Evolutionary conservation across 2,888 invertebrate genomes (phyloP), one percentile per base, ranked within the genome.

Genomic region (Tridacna crocea): DNA sequence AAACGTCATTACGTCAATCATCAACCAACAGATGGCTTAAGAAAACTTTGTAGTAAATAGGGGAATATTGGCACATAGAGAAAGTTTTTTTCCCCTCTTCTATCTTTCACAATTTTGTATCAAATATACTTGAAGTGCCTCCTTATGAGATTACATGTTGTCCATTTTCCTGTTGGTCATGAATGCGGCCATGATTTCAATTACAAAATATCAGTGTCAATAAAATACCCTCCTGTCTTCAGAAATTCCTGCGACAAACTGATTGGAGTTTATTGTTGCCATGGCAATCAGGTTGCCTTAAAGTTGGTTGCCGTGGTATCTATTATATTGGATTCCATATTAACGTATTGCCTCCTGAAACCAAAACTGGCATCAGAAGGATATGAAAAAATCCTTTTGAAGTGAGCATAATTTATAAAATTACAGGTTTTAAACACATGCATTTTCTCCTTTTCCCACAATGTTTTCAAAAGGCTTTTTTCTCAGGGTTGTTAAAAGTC

Each of bases 261-360:
- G 51, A 51, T 51, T 70, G 48, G 70, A 51, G 22, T 70, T 51
- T 48, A 51, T 70, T 70, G 70, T 70, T 70, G 47, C 70, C 70
- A 70, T 70, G 47, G 70, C 26, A 22, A 51, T 47, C 70, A 24
- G 48, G 70, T 70, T 70, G 70, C 70, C 70, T 70, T 36, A 36
- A 36, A 22, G 51, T 70, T 70, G 12, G 70, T 70, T 70, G 51
- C 68, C 47, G 61, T 61, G 46, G 68, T 68, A 46, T 46, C 51
- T 70, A 47, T 70, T 51, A 48, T 70, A 70, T 70, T 51, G 70
- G 51, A 70, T 51, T 70, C 51, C 47, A 46, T 70, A 51, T 70
- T 51, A 70, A 46, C 36, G 36, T 36, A 36, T 36, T 36, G 8
- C 36, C 36, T 36, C 36, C 36, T 36, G 36, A 36, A 36, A 36